These are phyloP conservation scores for Bujurquina vittata DNA, from an alignment of 2,113 vertebrate genomes.

Conservation along the genomic window DNA sequence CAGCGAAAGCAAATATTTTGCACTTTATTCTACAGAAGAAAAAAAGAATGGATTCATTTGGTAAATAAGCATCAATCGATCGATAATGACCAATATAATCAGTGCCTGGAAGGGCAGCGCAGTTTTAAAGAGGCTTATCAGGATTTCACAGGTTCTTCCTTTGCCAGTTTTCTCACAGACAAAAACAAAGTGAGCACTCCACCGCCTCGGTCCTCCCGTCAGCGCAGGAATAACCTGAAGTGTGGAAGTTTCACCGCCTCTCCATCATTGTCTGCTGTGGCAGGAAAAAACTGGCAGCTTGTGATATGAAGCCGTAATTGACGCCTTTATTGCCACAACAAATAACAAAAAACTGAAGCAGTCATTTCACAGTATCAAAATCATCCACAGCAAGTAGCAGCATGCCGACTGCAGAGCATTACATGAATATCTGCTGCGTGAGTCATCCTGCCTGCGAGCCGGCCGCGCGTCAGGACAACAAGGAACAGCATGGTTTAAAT, in stretches of 20 bases:
- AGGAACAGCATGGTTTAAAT: slow-evolving; percentile 57
- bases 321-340: slow-evolving; percentile 24
- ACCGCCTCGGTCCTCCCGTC: neutral
- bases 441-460: slow-evolving; percentile 44
- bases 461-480: slow-evolving; percentile 40
- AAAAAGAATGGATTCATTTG: too few relatives aligned
- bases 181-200: neutral
- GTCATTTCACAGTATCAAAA: neutral
- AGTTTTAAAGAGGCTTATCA: too few relatives aligned
- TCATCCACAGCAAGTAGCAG: slow-evolving; percentile 18
- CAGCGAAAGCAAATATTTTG: too few relatives aligned
- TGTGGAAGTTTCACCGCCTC: neutral
- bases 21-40: too few relatives aligned
- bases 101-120: too few relatives aligned
- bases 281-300: neutral
- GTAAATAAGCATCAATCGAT: too few relatives aligned
- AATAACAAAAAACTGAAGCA: neutral
- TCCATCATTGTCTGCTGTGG: neutral
- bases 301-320: neutral
- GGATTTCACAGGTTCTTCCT: too few relatives aligned
- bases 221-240: neutral
- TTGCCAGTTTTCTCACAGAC: neutral
- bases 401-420: slow-evolving; percentile 24
- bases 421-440: slow-evolving; percentile 55
- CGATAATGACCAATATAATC: too few relatives aligned